phyloP scores from a whole-genome alignment of 2,113 vertebrate genomes.

The Lasiurus borealis region DNA sequence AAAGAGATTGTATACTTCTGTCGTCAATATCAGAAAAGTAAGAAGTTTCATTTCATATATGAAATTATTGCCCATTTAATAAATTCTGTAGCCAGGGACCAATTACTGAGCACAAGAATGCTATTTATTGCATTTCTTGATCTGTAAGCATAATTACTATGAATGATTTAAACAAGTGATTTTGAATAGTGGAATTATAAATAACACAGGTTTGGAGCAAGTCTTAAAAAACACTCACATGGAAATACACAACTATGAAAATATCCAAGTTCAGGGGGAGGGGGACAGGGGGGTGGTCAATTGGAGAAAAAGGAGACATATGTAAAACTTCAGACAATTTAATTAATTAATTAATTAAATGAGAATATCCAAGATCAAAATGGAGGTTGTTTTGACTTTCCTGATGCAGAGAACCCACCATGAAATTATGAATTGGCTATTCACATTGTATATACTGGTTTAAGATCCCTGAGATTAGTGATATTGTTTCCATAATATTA shows the following conservation, averaged over 20 bases:
- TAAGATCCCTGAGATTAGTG: not conserved
- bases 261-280: not conserved
- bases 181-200: not conserved
- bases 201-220: not conserved
- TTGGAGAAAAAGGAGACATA: no score
- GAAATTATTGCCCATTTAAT: not conserved
- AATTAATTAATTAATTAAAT: no score
- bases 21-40: not conserved
- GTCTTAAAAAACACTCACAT: not conserved
- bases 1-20: constrained; percentile 12
- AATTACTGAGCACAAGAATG: not conserved
- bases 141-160: not conserved
- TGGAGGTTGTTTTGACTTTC: not conserved
- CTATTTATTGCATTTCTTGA: not conserved
- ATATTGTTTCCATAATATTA: not conserved
- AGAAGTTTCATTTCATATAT: constrained; percentile 11
- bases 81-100: not conserved
- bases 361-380: not conserved
- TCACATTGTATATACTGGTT: not conserved
- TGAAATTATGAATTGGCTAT: not conserved
- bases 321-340: no score
- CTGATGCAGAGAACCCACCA: not conserved
- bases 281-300: no score
- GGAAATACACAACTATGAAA: not conserved
- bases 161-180: not conserved